Percentiles rank a stretch among this genome's conserved stretches.
Conservation (phyloP, 2,113 vertebrate species). For the Casuarius casuarius region DNA sequence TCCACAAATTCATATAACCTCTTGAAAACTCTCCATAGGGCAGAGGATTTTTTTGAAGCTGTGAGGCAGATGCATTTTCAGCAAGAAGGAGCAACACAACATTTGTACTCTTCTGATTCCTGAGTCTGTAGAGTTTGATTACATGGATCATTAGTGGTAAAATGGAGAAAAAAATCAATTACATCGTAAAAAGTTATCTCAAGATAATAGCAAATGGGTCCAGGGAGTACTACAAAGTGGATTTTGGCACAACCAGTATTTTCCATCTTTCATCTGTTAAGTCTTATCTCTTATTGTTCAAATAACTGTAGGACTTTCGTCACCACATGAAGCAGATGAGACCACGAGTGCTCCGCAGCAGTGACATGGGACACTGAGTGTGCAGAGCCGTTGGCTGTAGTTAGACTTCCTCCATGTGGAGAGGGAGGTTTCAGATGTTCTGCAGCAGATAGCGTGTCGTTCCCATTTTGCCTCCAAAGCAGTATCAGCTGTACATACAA, state of each 20-base stretch:
- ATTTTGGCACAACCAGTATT: neutral
- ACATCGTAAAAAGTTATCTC: neutral
- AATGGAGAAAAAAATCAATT: neutral
- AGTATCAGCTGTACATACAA: rapidly evolving
- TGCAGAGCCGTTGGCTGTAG: neutral
- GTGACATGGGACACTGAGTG: neutral
- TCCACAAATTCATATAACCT: neutral
- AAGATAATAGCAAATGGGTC: neutral
- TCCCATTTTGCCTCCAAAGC: neutral
- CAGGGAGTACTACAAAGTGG: neutral
- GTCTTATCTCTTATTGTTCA: neutral
- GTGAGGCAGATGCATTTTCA: neutral
- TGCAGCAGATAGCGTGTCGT: neutral
- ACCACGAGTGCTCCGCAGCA: neutral
- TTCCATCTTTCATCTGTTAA: neutral
- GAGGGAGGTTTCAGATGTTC: neutral
- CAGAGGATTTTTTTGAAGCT: neutral
- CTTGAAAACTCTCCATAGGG: neutral
- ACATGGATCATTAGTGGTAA: neutral
- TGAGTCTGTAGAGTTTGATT: neutral
- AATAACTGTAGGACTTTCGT: neutral
- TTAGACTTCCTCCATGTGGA: rapidly evolving
- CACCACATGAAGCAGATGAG: rapidly evolving
- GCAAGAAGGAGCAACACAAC: neutral
- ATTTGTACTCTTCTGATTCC: neutral